These are phyloP conservation scores for Formica selysi DNA, from an alignment of 1,140 invertebrate genomes.

Conservation along the genomic window DNA sequence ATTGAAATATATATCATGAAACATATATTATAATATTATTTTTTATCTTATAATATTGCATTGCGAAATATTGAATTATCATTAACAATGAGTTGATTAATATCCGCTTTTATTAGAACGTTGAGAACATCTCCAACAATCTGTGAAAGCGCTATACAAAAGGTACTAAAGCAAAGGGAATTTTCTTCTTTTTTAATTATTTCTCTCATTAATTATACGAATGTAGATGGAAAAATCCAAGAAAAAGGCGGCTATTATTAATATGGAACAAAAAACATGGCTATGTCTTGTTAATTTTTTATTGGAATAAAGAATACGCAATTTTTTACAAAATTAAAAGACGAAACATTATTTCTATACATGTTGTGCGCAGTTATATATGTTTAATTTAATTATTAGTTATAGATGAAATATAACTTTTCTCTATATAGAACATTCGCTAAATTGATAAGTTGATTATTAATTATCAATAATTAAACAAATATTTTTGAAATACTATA, in stretches of 20 bases:
- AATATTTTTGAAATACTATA: too few species aligned
- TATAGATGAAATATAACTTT: too few species aligned
- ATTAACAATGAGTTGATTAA: neutral
- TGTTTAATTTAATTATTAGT: too few species aligned
- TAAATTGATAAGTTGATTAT: too few species aligned
- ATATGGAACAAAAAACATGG: slow-evolving; percentile 1
- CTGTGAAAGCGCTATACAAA: neutral
- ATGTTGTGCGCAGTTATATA: too few species aligned
- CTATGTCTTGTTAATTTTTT: slow-evolving; percentile 20
- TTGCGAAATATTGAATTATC: neutral
- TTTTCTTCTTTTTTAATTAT: slow-evolving; percentile 29
- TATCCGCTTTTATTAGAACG: slow-evolving; percentile 17
- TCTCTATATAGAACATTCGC: too few species aligned
- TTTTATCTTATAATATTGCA: neutral
- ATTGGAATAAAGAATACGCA: neutral
- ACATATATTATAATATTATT: too few species aligned
- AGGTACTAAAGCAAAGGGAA: neutral
- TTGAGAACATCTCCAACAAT: neutral
- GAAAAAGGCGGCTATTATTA: slow-evolving; percentile 25
- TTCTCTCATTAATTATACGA: slow-evolving; percentile 34
- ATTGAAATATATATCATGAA: neutral
- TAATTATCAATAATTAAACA: too few species aligned
- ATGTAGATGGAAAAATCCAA: neutral
- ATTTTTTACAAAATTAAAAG: neutral
- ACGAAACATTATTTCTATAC: neutral